Percentiles rank a stretch among this genome's conserved stretches.
Conservation (phyloP, 2,113 vertebrate genomes). For the Macrotis lagotis region DNA sequence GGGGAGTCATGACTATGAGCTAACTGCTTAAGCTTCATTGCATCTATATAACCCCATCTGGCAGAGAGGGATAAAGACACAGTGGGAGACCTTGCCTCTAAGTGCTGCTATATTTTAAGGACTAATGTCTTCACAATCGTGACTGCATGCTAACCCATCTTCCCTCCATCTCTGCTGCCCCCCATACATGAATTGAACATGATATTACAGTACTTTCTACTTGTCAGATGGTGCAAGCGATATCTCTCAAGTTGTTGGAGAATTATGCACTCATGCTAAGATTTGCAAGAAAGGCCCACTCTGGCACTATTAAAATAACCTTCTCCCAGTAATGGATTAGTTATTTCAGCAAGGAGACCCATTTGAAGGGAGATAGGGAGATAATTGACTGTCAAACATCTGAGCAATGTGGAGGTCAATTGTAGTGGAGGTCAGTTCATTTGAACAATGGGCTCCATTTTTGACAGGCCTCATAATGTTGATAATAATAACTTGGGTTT, state of each 20-base stretch:
- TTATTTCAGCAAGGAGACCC: constrained; percentile 81
- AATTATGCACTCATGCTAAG: constrained; percentile 42
- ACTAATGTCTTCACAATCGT: constrained; percentile 24
- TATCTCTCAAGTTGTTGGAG: constrained; percentile 62
- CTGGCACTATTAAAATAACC: constrained; percentile 79
- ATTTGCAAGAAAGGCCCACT: constrained; percentile 66
- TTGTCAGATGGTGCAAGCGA: constrained; percentile 42
- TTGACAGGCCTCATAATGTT: constrained; percentile 82
- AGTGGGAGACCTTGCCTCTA: not conserved
- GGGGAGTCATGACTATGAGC: not conserved
- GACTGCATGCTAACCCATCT: constrained; percentile 1
- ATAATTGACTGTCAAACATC: constrained; percentile 85
- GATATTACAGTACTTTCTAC: constrained; percentile 15
- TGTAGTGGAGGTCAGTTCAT: constrained; percentile 80
- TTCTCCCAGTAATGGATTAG: constrained; percentile 82
- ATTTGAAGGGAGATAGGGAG: constrained; percentile 83
- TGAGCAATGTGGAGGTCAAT: constrained; percentile 85
- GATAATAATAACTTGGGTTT: constrained; percentile 79
- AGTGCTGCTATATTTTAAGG: constrained; percentile 44
- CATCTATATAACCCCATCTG: not conserved
- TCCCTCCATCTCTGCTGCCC: too few species aligned
- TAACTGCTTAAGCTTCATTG: not conserved
- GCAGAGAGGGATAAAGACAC: constrained; percentile 17
- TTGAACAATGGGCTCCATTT: constrained; percentile 79
- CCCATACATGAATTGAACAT: constrained; percentile 20